Evolutionary conservation across 2,888 invertebrate species (phyloP).

Genomic region (Girardia tigrina): DNA sequence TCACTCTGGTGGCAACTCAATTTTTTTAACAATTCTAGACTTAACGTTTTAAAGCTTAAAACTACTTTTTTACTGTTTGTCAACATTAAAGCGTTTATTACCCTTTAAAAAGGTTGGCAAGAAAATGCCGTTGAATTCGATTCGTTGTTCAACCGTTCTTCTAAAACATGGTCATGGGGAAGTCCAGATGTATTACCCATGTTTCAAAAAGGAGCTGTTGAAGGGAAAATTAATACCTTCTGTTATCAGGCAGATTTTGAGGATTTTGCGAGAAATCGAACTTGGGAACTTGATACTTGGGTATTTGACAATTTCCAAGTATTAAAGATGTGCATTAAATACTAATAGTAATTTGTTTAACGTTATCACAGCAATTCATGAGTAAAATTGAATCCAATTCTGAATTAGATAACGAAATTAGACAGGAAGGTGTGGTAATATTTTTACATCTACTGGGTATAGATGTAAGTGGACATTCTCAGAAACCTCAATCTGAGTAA

Average conservation of each 20-base stretch:
- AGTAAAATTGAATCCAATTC: slow-evolving; percentile 41
- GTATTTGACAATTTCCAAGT: slow-evolving; percentile 66
- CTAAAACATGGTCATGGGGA: slow-evolving; percentile 77
- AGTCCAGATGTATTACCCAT: slow-evolving; percentile 83
- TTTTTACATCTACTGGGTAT: slow-evolving; percentile 83
- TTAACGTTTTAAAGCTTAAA: too few species aligned
- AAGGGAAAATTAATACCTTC: slow-evolving; percentile 42
- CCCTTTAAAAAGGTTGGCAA: slow-evolving; percentile 90
- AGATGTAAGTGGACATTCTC: slow-evolving; percentile 83
- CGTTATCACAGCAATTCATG: slow-evolving; percentile 41
- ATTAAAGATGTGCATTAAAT: slow-evolving; percentile 52
- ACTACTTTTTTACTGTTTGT: too few species aligned
- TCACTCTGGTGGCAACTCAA: too few species aligned
- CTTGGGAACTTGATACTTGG: slow-evolving; percentile 66
- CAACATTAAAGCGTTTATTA: too few species aligned
- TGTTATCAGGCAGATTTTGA: slow-evolving; percentile 60
- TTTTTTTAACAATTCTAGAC: too few species aligned
- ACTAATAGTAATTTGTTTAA: neutral
- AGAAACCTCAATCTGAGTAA: slow-evolving; percentile 73
- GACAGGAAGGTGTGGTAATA: slow-evolving; percentile 56
- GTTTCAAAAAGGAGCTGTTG: slow-evolving; percentile 61
- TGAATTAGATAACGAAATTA: slow-evolving; percentile 41
- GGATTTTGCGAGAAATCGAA: slow-evolving; percentile 60
- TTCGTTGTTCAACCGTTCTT: slow-evolving; percentile 77
- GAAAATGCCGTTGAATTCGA: slow-evolving; percentile 92